Conservation (phyloP, 2,113 vertebrate species). For the Paramormyrops kingsleyae region DNA sequence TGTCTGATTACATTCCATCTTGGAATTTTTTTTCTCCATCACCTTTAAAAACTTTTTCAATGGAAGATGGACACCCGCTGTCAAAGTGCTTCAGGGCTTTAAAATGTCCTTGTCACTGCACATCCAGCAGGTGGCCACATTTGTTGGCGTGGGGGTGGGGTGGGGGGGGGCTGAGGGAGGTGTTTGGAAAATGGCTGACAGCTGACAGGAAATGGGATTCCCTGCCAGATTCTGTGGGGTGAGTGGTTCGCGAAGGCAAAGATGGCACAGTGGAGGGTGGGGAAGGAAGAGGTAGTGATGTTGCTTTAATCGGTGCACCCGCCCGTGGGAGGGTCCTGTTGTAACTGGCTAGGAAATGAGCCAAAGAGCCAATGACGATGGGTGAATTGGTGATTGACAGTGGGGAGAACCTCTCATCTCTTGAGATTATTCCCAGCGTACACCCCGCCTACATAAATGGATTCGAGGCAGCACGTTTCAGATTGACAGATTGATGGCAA, state of each 20-base stretch:
- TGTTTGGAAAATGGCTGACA: constrained; percentile 18
- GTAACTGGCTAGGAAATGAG: constrained; percentile 31
- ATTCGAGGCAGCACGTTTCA: background rate
- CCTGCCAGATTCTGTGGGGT: constrained; percentile 11
- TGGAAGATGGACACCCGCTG: background rate
- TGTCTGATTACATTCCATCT: background rate
- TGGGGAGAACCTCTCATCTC: background rate
- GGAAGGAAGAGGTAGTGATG: constrained; percentile 28
- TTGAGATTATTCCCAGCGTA: background rate
- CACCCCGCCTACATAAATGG: background rate
- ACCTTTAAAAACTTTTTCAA: background rate
- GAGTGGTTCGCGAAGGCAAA: constrained; percentile 20
- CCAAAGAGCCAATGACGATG: constrained; percentile 22
- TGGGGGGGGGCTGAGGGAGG: background rate
- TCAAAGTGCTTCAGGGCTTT: background rate
- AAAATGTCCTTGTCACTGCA: background rate
- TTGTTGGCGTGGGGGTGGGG: constrained; percentile 3
- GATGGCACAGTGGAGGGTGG: background rate
- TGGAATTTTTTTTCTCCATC: background rate
- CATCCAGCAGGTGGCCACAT: background rate
- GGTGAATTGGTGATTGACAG: background rate
- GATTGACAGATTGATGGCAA: background rate
- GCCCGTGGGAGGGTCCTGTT: constrained; percentile 37
- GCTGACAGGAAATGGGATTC: constrained; percentile 24
- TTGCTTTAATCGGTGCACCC: constrained; percentile 33